phyloP scores from a whole-genome alignment of 1,140 invertebrate genomes.

The Drosophila nannoptera region DNA sequence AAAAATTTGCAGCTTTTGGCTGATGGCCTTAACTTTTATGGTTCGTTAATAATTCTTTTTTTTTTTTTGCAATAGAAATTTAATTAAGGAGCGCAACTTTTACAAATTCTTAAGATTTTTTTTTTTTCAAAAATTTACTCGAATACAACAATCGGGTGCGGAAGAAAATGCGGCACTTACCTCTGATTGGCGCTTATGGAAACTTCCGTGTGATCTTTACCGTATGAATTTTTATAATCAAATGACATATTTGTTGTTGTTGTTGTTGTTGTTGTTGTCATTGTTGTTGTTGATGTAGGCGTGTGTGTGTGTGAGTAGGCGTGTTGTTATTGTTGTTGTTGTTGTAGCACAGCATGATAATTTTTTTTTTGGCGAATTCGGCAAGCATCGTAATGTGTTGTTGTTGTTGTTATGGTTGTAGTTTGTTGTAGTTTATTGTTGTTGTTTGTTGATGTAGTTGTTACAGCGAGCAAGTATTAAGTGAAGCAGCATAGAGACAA shows the following conservation, averaged over 20 bases:
- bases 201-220: slow-evolving; percentile 77
- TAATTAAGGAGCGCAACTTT: not conserved
- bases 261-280: slow-evolving; percentile 31
- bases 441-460: slow-evolving; percentile 43
- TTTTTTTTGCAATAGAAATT: slow-evolving; percentile 8
- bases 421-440: slow-evolving; percentile 22
- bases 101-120: not conserved
- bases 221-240: slow-evolving; percentile 47
- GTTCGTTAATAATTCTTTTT: no score
- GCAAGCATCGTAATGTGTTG: slow-evolving; percentile 46
- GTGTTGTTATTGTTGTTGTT: slow-evolving; percentile 41
- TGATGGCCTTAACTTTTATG: no score
- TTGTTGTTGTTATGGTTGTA: slow-evolving; percentile 27
- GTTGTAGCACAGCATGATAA: slow-evolving; percentile 29
- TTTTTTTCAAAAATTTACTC: not conserved
- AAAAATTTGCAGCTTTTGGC: no score
- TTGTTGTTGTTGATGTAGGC: slow-evolving; percentile 31
- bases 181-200: slow-evolving; percentile 75
- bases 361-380: slow-evolving; percentile 26
- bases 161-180: slow-evolving; percentile 55
- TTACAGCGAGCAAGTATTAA: slow-evolving; percentile 48
- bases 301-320: slow-evolving; percentile 21
- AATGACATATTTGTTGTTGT: slow-evolving; percentile 41
- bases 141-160: not conserved
- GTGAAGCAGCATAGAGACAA: slow-evolving; percentile 54